Evolutionary conservation across 2,888 invertebrate species (phyloP).

Genomic region (Macaria notata): DNA sequence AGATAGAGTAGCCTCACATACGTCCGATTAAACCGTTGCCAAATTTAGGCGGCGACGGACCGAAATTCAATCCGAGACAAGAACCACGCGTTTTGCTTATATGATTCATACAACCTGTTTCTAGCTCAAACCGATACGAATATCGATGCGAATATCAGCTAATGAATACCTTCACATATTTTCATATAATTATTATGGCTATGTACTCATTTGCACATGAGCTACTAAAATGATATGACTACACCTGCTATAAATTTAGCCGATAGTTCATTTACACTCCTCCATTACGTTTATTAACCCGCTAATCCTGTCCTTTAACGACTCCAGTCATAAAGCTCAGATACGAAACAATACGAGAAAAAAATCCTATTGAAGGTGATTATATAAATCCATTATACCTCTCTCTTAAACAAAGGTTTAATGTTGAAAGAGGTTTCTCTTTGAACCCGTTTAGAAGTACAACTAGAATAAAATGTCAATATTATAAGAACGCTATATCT

Average conservation of each 20-base stretch:
- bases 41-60: slow-evolving; percentile 3
- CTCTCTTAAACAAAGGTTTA: slow-evolving; percentile 13
- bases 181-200: neutral
- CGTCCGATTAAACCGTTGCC: slow-evolving; percentile 34
- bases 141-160: neutral
- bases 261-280: slow-evolving; percentile 12
- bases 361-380: slow-evolving; percentile 3
- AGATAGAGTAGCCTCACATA: slow-evolving; percentile 7
- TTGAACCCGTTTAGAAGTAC: slow-evolving; percentile 10
- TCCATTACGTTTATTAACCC: slow-evolving; percentile 17
- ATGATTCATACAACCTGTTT: no score
- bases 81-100: neutral
- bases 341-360: neutral
- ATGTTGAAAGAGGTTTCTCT: slow-evolving; percentile 7
- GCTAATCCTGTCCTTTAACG: neutral
- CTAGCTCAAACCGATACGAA: no score
- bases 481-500: slow-evolving; percentile 34
- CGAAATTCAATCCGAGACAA: slow-evolving; percentile 5
- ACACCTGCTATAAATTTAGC: slow-evolving; percentile 3
- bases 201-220: neutral
- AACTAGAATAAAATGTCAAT: slow-evolving; percentile 21
- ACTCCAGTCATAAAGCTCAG: slow-evolving; percentile 2
- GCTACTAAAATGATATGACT: neutral
- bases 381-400: slow-evolving; percentile 5
- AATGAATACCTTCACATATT: neutral